Conservation (phyloP, 2,113 vertebrate genomes). For the Rhinoderma darwinii region DNA sequence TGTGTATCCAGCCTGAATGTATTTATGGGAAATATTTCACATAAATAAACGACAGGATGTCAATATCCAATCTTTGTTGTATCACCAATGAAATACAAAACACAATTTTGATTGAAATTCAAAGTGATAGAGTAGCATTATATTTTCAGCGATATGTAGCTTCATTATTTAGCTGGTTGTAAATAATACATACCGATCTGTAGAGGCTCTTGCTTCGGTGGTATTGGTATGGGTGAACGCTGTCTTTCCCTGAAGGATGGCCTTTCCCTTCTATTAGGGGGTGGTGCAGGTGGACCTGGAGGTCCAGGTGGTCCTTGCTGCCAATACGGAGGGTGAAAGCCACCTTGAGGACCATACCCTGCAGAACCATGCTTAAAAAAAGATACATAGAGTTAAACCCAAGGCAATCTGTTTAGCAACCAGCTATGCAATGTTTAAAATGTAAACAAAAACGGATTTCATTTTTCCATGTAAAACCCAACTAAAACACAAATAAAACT, state of each 20-base stretch:
- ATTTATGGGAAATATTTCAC: too few relatives aligned
- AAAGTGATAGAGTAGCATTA: too few relatives aligned
- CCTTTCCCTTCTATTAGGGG: slow-evolving; percentile 92
- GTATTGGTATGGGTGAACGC: slow-evolving; percentile 89
- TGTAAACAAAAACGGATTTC: too few relatives aligned
- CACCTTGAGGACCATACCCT: slow-evolving; percentile 87
- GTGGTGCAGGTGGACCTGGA: slow-evolving; percentile 82
- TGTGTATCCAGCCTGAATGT: too few relatives aligned
- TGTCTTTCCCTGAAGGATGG: slow-evolving; percentile 92
- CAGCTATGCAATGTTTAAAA: too few relatives aligned
- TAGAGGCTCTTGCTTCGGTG: slow-evolving; percentile 90
- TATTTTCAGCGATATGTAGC: too few relatives aligned
- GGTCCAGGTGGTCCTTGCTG: slow-evolving; percentile 89
- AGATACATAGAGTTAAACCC: slow-evolving; percentile 8
- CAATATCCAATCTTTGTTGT: too few relatives aligned
- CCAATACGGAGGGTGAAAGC: slow-evolving; percentile 95
- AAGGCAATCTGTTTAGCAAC: neutral
- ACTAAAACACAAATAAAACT: neutral
- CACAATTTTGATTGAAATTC: too few relatives aligned
- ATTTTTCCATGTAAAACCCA: too few relatives aligned
- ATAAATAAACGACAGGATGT: too few relatives aligned
- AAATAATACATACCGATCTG: slow-evolving; percentile 82
- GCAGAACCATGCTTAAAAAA: slow-evolving; percentile 93
- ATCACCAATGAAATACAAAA: too few relatives aligned
- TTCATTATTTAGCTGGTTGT: too few relatives aligned